Evolutionary conservation across 2,888 invertebrate species (phyloP), one percentile per base, ranked within the genome.

Genomic region (Epistrophe eligans): DNA sequence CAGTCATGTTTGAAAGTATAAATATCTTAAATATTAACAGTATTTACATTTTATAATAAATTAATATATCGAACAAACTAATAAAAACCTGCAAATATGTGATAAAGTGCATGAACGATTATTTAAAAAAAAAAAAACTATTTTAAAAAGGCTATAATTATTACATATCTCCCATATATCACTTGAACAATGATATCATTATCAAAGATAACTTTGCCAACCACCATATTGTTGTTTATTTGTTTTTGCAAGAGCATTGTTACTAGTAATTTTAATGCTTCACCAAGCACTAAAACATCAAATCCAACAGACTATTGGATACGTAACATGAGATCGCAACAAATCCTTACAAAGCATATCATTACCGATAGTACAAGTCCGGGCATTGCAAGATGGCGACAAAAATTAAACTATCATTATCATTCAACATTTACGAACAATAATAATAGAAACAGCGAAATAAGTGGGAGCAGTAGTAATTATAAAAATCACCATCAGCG

Each of bases 361-460:
- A 43, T 71, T 6, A 19, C 28, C 1, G 64, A 45, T 40, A 57
- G 24, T 13, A 19, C 35, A 19, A 77, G 28, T n/a, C 28, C 64
- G 0, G 55, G 38, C 0, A 58, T 17, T 45, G 48, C 50, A 17
- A 74, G 57, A 5, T 83, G 73, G 74, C 66, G 71, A 40, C 79
- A 87, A 9, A 77, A 77, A 19, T 57, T 77, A 11, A 64, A 82
- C 57, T 64, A 82, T 45, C 73, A 77, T 7, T 82, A 71, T 24
- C 87, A 87, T 48, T 57, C 87, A 6, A 70, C 58, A 10, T 76
- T 79, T 50, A 76, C 83, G 58, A 74, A 87, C 24, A 79, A 72
- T 17, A 79, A 77, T 38, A 85, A 74, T 11, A 52, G 45, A 35
- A 76, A 71, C 48, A 32, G n/a, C 13, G 83, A 71, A 55, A 45